Base-by-base conservation (phyloP, 30 jellyfish, hydroid and myxozoan species). In the Hydractinia echinata region DNA sequence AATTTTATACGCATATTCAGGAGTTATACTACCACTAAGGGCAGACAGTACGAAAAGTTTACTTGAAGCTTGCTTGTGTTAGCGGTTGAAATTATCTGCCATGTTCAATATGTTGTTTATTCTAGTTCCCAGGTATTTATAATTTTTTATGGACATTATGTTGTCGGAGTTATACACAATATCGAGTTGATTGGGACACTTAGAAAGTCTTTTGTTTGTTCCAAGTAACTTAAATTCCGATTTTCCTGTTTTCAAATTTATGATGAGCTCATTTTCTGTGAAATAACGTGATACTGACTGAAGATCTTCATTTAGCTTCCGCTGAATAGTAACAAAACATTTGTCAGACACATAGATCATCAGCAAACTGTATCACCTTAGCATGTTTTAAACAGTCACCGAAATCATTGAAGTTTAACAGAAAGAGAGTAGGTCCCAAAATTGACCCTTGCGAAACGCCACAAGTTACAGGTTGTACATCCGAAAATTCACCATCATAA, bases 361-460 rank as follows among this genome's bases (percentile, higher is more conserved):
- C 94, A 58, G 89, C 89, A 78, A 81, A 73, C 80, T 82, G 86
- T 82, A 76, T 79, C 79, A 54, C 88, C n/a, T 87, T 72, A 5
- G 87, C 73, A 53, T 81, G 87, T 61, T 73, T 82, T 53, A 86
- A 83, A 66, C 87, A 86, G 86, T 81, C 83, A 53, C 73, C 84
- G 68, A 86, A 87, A 85, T 74, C 94, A 82, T 87, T 82, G 84
- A 86, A 87, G 86, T 71, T 15, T 30, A 53, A 73, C 64, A 84
- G 54, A 77, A 61, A 64, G 52, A 77, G 85, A 13, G 52, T 13
- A 7, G 86, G 89, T 61, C 89, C 86, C 87, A 82, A 30, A 18
- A 82, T 70, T 72, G 86, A 70, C 50, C 89, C 86, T 82, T 82
- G 85, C 30, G 77, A 83, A 51, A 60, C 85, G 56, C 85, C 86